Percentiles rank a stretch among this genome's conserved stretches.
phyloP scores from a whole-genome alignment of 2,888 invertebrate genomes.

The Yponomeuta sedellus region DNA sequence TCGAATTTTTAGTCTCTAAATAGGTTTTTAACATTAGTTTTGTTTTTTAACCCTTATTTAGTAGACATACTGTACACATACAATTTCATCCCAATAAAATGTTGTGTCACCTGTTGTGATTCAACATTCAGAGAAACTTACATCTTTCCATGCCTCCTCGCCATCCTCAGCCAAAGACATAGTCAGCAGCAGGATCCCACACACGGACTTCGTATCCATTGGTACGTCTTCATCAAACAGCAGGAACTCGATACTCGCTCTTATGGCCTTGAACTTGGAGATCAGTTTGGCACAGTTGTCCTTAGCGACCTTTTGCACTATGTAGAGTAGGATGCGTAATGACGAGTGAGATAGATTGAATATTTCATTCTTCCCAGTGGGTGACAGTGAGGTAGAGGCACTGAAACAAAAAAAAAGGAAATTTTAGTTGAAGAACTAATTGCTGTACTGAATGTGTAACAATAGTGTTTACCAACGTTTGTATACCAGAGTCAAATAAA shows the following conservation, averaged over 20 bases:
- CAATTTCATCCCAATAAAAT: no score
- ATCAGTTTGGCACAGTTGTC: slow-evolving; percentile 27
- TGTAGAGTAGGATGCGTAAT: slow-evolving; percentile 43
- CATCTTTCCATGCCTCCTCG: slow-evolving; percentile 44
- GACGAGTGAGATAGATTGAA: slow-evolving; percentile 45
- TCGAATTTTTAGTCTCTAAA: no score
- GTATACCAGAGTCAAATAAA: no score
- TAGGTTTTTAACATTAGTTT: no score
- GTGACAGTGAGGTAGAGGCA: slow-evolving; percentile 34
- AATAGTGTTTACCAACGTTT: no score
- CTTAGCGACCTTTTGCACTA: slow-evolving; percentile 42
- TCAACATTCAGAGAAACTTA: slow-evolving; percentile 38
- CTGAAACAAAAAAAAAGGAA: slow-evolving; percentile 32
- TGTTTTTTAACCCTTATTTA: no score
- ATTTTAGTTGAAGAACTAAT: not conserved
- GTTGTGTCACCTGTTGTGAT: no score
- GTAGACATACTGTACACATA: no score
- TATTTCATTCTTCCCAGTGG: slow-evolving; percentile 56
- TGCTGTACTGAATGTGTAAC: no score
- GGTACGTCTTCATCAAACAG: slow-evolving; percentile 71
- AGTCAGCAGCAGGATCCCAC: slow-evolving; percentile 74
- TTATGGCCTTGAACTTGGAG: slow-evolving; percentile 31
- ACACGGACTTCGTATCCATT: slow-evolving; percentile 80
- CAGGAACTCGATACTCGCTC: slow-evolving; percentile 36
- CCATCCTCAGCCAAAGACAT: slow-evolving; percentile 56